These are phyloP conservation scores for Temnothorax nylanderi DNA, from an alignment of 1,140 invertebrate species.

Conservation along the genomic window DNA sequence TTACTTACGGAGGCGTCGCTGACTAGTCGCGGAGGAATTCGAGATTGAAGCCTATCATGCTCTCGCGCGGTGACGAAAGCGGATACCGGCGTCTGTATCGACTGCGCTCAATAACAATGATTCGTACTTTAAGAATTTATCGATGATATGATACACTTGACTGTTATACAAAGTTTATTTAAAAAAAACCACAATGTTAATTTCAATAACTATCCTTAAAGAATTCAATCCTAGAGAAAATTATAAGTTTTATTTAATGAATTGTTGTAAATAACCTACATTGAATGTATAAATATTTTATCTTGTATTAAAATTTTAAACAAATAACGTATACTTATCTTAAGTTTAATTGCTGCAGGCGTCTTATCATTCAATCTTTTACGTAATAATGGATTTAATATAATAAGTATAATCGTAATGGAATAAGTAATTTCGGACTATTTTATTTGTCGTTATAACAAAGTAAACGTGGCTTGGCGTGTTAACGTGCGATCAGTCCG, in stretches of 20 bases:
- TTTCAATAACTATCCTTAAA: too few species aligned
- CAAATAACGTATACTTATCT: not conserved
- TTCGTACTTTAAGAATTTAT: slow-evolving; percentile 19
- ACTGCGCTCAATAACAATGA: not conserved
- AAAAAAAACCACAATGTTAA: not conserved
- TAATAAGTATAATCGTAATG: not conserved
- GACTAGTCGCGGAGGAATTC: slow-evolving; percentile 42
- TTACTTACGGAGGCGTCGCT: slow-evolving; percentile 52
- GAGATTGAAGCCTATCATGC: slow-evolving; percentile 14
- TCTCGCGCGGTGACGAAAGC: slow-evolving; percentile 31
- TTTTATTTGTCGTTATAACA: not conserved
- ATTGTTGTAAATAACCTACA: not conserved
- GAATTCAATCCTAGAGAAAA: not conserved
- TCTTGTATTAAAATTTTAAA: not conserved
- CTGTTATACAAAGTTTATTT: not conserved
- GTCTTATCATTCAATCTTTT: not conserved
- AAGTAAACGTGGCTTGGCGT: slow-evolving; percentile 34
- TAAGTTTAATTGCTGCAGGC: not conserved
- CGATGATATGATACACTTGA: not conserved
- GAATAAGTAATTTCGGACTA: not conserved
- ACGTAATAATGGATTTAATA: not conserved
- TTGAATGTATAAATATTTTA: not conserved
- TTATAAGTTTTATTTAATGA: not conserved
- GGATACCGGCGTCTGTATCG: not conserved
- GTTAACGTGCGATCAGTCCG: slow-evolving; percentile 63